These are phyloP conservation scores for Linurgus olivaceus DNA, from an alignment of 2,797 vertebrate genomes.

Conservation along the genomic window DNA sequence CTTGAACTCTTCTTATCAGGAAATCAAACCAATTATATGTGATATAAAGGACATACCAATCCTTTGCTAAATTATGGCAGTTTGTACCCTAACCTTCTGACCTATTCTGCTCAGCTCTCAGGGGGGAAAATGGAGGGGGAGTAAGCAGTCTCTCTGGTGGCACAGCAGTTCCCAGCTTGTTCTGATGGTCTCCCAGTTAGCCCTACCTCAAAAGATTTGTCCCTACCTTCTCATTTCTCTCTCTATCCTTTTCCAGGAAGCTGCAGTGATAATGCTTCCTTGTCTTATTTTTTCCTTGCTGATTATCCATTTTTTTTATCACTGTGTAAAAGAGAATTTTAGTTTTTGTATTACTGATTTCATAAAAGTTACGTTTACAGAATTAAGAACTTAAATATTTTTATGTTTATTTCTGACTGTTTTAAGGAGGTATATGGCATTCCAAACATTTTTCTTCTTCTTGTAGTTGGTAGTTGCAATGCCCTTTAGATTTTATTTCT, in stretches of 20 bases:
- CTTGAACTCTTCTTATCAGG: slow-evolving; percentile 60
- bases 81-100: slow-evolving; percentile 44
- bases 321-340: not conserved
- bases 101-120: not conserved
- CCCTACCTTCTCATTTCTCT: not conserved
- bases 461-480: not conserved
- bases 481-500: not conserved
- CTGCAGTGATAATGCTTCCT: not conserved
- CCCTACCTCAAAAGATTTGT: not conserved
- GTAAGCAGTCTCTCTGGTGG: not conserved
- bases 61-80: slow-evolving; percentile 25
- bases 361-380: not conserved
- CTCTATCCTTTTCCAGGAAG: not conserved
- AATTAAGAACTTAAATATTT: not conserved
- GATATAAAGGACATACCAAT: slow-evolving; percentile 42
- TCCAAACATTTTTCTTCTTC: not conserved
- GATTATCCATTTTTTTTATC: not conserved
- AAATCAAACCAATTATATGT: slow-evolving; percentile 30
- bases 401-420: not conserved
- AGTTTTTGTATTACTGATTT: not conserved
- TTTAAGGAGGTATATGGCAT: not conserved
- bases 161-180: not conserved
- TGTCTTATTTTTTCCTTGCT: not conserved
- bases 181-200: not conserved
- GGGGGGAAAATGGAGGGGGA: not conserved